Evolutionary conservation across 2,797 vertebrate species (phyloP).

Genomic region (Pseudomugil gertrudae): DNA sequence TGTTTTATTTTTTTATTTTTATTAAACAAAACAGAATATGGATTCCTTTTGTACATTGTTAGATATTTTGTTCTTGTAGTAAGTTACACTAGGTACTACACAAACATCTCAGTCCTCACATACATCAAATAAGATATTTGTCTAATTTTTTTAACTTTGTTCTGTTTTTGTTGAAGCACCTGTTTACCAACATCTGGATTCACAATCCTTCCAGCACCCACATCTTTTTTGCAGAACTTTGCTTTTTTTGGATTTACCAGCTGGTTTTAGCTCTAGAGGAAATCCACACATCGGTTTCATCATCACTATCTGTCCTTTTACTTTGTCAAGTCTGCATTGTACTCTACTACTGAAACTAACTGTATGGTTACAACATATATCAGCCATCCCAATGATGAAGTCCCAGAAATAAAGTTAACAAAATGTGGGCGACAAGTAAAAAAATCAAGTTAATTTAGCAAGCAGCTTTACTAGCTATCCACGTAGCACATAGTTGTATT

Average conservation of each 20-base stretch:
- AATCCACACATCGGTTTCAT: neutral
- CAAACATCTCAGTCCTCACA: neutral
- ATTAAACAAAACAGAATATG: neutral
- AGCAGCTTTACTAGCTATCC: neutral
- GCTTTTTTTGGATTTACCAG: neutral
- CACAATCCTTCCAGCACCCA: neutral
- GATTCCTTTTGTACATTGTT: neutral
- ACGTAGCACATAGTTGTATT: conserved; percentile 26
- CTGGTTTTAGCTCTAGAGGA: neutral
- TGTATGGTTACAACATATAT: neutral
- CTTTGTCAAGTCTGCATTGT: neutral
- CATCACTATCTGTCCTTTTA: neutral
- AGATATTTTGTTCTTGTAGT: neutral
- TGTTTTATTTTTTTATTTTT: neutral
- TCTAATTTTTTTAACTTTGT: neutral
- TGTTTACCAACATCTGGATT: neutral
- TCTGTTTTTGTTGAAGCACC: neutral
- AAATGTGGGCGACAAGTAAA: neutral
- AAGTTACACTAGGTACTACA: neutral
- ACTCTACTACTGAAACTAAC: neutral
- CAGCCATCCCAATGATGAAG: too few relatives aligned
- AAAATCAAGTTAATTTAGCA: neutral
- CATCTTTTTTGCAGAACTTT: neutral
- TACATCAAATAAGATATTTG: neutral
- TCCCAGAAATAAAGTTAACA: neutral